phyloP scores from a whole-genome alignment of 2,888 invertebrate species.

The Diarsia dahlii region DNA sequence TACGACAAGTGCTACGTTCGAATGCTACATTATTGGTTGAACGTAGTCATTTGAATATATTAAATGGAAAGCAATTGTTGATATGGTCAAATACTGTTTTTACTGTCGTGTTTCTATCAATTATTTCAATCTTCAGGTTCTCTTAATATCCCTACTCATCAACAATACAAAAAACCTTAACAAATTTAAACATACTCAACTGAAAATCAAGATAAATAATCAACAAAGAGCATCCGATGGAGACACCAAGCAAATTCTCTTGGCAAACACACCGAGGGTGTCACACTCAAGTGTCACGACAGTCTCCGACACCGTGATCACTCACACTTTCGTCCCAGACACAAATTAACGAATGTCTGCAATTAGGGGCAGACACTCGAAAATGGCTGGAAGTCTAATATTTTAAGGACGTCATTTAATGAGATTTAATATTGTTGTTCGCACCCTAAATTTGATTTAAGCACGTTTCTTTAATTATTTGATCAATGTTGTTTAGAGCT shows the following conservation, averaged over 20 bases:
- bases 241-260: conserved; percentile 47
- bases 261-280: conserved; percentile 51
- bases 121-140: neutral
- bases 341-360: conserved; percentile 78
- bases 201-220: conserved; percentile 51
- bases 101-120: neutral
- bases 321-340: conserved; percentile 74
- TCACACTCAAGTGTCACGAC: conserved; percentile 58
- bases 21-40: neutral
- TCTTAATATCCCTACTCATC: neutral
- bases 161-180: conserved; percentile 22
- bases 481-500: conserved; percentile 35
- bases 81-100: neutral
- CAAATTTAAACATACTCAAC: conserved; percentile 33
- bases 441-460: conserved; percentile 52
- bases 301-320: conserved; percentile 69
- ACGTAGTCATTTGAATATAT: neutral
- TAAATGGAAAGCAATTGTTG: neutral
- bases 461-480: conserved; percentile 66
- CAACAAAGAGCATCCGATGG: conserved; percentile 48
- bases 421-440: conserved; percentile 68
- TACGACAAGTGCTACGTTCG: conserved; percentile 32
- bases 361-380: conserved; percentile 76
- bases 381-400: conserved; percentile 74
- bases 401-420: conserved; percentile 69